Evolutionary conservation across 2,797 vertebrate species (phyloP), one percentile per base, ranked within the genome.

Genomic region (Pseudocheirus occidentalis): DNA sequence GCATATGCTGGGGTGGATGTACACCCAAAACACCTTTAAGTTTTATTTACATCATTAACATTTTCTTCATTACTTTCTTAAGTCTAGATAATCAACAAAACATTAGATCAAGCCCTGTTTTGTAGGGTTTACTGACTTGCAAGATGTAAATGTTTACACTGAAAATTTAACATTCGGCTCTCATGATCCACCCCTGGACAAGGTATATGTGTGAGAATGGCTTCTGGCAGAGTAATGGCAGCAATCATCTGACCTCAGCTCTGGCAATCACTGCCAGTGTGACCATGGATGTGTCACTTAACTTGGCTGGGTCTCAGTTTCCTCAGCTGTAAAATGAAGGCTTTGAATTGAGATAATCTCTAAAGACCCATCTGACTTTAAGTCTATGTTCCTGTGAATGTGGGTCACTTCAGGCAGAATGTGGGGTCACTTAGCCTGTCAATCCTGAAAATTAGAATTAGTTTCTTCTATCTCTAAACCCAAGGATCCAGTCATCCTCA

Each of bases 201-300:
- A 73, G n/a, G 66, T 40, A 2, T 73, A 40, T 40, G 66, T 73
- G n/a, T 40, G 14, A 10, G 34, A 73, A 5, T 40, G n/a, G n/a
- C 5, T 73, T 2, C n/a, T 40, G 66, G 18, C 5, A 40, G 16
- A 0, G 0, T 73, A 73, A 73, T 2, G 16, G 16, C 18, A 21
- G 18, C n/a, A 40, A n/a, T 66, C 6, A n/a, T 14, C 34, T n/a
- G 34, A 66, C n/a, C 34, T 14, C 62, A n/a, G 62, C 34, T n/a
- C 62, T 0, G 0, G 1, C 34, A n/a, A 2, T 40, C 18, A 40
- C 18, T 73, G 18, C 16, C 9, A 2, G 6, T 21, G 0, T 40
- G 66, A 73, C 5, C 16, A 7, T 21, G 34, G 6, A 40, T 6
- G 2, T 40, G n/a, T 73, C 66, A 73, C 18, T 66, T 66, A n/a